Base-by-base conservation (phyloP, 2,113 vertebrate genomes). In the Daphoenositta chrysoptera region DNA sequence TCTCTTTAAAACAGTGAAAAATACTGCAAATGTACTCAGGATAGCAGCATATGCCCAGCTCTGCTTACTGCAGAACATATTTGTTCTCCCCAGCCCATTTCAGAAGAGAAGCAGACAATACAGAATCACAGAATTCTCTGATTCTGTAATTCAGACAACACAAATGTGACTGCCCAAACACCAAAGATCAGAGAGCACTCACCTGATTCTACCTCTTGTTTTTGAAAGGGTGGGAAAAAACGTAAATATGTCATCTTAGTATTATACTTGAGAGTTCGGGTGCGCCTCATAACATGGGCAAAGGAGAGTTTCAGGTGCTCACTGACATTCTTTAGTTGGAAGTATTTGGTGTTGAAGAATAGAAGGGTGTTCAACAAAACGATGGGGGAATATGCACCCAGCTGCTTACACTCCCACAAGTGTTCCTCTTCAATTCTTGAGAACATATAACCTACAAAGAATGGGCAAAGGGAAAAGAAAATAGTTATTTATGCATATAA, bases 301-400 rank as follows among this genome's bases (percentile, higher is more conserved):
- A 99, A 99, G 87, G 99, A 99, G 9, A 99, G 98, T 96, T 99
- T 99, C 83, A 98, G 98, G 97, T 99, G 99, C 96, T 99, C 99
- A 88, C 98, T 98, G 95, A 98, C 98, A 57, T 98, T 98, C 97
- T 98, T 99, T 84, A 99, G 98, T 96, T 98, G 98, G 91, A 99
- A 99, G 83, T 98, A 98, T 98, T 99, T 99, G 97, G 99, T 99
- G 98, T 99, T 99, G 98, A 99, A 99, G 97, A 99, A 99, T 9
- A 99, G 98, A 90, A 99, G 98, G 1, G 99, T 99, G 97, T 99
- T 99, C 97, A 99, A 97, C 81, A 99, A 98, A 92, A 99, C 99
- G 3, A 99, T 99, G 76, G 99, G 99, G 30, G 99, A 99, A 97
- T 99, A 99, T 16, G 99, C 99, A 8, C 99, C 99, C 96, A 99